Evolutionary conservation across 2,113 vertebrate species (phyloP).

Genomic region (Ornithorhynchus anatinus): DNA sequence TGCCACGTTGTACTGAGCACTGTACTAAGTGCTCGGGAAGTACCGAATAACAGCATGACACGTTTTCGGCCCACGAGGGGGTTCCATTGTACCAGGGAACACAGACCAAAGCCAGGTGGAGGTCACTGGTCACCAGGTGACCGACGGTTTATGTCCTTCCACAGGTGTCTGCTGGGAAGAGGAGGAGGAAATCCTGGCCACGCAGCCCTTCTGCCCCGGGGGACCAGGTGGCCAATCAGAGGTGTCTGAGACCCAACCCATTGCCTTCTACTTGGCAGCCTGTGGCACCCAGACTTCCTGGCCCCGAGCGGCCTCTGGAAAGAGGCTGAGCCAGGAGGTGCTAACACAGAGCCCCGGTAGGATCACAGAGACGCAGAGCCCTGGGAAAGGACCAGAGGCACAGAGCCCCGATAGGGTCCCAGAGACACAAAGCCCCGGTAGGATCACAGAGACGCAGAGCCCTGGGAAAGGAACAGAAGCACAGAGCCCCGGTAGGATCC

Average conservation of each 20-base stretch:
- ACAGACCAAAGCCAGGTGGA: no score
- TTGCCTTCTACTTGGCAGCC: not conserved
- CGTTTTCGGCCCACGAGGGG: no score
- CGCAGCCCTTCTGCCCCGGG: constrained; percentile 44
- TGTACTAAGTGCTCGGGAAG: no score
- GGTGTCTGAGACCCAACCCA: not conserved
- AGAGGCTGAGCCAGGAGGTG: constrained; percentile 4
- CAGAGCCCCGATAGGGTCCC: not conserved
- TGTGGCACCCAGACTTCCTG: not conserved
- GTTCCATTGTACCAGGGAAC: no score
- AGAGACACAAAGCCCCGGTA: not conserved
- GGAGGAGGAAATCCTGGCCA: constrained; percentile 51
- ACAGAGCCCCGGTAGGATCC: not conserved
- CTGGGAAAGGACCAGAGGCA: not conserved
- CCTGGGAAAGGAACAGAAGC: not conserved
- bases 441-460: not conserved
- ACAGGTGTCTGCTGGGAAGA: no score
- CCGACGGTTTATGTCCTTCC: no score
- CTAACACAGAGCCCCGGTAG: not conserved
- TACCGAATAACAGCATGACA: no score
- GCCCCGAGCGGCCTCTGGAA: not conserved
- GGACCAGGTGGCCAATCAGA: no score
- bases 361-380: not conserved
- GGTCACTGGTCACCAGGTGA: no score
- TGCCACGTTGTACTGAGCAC: no score